Percentiles rank a stretch among this genome's conserved stretches.
Conservation (phyloP, 1,140 invertebrate species). For the Gryon sp. region DNA sequence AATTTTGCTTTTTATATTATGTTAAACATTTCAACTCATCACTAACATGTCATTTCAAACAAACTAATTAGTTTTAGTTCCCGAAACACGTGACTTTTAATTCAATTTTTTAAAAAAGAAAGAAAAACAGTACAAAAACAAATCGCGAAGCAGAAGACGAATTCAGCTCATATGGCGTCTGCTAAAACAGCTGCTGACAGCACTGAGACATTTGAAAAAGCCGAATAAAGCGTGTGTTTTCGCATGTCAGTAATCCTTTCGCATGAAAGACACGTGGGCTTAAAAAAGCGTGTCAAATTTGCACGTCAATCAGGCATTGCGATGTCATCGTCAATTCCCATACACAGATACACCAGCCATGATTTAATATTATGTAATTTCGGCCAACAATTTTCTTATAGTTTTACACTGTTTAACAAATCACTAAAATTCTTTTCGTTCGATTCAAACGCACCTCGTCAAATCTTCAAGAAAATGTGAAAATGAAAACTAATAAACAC, state of each 20-base stretch:
- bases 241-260: not conserved
- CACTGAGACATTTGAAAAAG: constrained; percentile 18
- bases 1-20: too few relatives aligned
- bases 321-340: not conserved
- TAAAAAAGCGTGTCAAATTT: constrained; percentile 1
- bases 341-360: not conserved
- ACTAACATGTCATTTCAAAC: too few relatives aligned
- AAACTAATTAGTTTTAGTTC: too few relatives aligned
- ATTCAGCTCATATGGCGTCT: constrained; percentile 37
- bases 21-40: too few relatives aligned
- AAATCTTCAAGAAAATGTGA: too few relatives aligned
- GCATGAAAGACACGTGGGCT: not conserved
- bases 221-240: constrained; percentile 8
- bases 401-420: not conserved
- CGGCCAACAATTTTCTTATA: too few relatives aligned
- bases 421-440: too few relatives aligned
- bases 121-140: too few relatives aligned
- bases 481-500: too few relatives aligned
- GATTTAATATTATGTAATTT: constrained; percentile 46
- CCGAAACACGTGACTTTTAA: too few relatives aligned
- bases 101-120: too few relatives aligned
- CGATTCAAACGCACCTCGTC: too few relatives aligned
- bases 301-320: not conserved
- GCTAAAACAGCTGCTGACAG: constrained; percentile 57
- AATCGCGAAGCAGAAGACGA: constrained; percentile 29